phyloP scores from a whole-genome alignment of 2,888 invertebrate species.

The Lamellibrachia columna region DNA sequence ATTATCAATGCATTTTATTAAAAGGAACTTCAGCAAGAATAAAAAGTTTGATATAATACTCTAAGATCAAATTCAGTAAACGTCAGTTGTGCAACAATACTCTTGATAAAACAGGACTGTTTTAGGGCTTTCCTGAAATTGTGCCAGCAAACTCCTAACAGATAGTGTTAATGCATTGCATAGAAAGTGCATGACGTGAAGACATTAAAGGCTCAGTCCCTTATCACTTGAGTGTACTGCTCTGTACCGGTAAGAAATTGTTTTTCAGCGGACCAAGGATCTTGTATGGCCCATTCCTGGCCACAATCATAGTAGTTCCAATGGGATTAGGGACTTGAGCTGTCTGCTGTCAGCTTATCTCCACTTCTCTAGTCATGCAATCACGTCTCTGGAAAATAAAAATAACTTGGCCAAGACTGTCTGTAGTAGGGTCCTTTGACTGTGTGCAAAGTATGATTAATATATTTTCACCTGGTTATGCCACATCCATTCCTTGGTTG shows the following conservation, averaged over 20 bases:
- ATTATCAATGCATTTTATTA: background rate
- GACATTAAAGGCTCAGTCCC: background rate
- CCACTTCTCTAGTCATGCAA: background rate
- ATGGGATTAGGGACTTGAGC: background rate
- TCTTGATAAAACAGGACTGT: background rate
- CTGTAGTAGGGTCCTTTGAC: background rate
- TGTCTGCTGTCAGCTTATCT: background rate
- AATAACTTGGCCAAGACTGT: background rate
- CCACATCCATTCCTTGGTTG: background rate
- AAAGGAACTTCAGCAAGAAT: background rate
- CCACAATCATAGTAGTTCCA: background rate
- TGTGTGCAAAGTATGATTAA: background rate
- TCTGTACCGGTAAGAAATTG: background rate
- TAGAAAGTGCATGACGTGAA: background rate
- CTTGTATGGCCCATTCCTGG: background rate
- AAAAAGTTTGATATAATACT: too few relatives aligned
- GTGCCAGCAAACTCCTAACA: background rate
- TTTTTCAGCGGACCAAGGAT: background rate
- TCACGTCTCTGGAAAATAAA: background rate
- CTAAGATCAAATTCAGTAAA: too few relatives aligned
- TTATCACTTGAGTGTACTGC: background rate
- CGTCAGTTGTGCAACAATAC: too few relatives aligned
- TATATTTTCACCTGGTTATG: background rate
- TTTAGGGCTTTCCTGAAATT: background rate
- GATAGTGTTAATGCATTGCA: background rate